A percentile compares a stretch with the other conserved stretches of the same genome.
phyloP scores from a whole-genome alignment of 2,888 invertebrate species.

The Ichneumoninae sp. region DNA sequence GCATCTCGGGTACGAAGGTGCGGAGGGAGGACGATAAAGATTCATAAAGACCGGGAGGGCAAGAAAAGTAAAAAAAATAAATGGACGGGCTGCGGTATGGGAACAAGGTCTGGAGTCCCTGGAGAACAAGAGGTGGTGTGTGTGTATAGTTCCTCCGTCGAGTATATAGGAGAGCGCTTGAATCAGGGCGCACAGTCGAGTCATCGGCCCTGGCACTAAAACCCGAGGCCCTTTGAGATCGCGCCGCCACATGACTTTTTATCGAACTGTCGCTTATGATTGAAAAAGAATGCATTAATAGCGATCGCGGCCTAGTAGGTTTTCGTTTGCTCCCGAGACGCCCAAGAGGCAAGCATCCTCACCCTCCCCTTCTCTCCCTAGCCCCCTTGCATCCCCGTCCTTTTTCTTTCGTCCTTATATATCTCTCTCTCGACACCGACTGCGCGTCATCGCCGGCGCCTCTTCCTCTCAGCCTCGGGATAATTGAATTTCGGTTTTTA shows the following conservation, averaged over 20 bases:
- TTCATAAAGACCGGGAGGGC: conserved; percentile 67
- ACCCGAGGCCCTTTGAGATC: conserved; percentile 78
- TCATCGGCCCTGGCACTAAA: conserved; percentile 76
- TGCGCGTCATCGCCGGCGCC: conserved; percentile 44
- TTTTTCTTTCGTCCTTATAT: conserved; percentile 38
- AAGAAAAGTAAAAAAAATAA: conserved; percentile 48
- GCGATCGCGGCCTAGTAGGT: conserved; percentile 72
- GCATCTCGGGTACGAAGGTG: conserved; percentile 61
- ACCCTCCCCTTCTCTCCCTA: conserved; percentile 60
- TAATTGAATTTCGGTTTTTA: conserved; percentile 66
- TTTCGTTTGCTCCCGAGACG: conserved; percentile 55
- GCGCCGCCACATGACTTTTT: conserved; percentile 82
- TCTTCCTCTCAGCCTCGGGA: conserved; percentile 59
- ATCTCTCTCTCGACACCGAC: conserved; percentile 56
- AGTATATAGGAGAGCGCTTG: conserved; percentile 67
- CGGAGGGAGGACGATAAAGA: conserved; percentile 70
- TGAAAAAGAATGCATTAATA: conserved; percentile 82
- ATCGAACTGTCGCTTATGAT: conserved; percentile 83
- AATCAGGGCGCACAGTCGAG: conserved; percentile 80
- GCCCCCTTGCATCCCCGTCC: background rate
- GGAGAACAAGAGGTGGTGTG: conserved; percentile 51
- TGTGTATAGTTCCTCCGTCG: conserved; percentile 50
- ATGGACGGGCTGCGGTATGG: conserved; percentile 11
- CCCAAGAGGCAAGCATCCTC: conserved; percentile 23
- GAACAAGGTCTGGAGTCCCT: conserved; percentile 25